A percentile compares a stretch with the other conserved stretches of the same genome.
These are phyloP conservation scores for Muscidifurax raptorellus DNA, from an alignment of 1,140 invertebrate species.

Conservation along the genomic window DNA sequence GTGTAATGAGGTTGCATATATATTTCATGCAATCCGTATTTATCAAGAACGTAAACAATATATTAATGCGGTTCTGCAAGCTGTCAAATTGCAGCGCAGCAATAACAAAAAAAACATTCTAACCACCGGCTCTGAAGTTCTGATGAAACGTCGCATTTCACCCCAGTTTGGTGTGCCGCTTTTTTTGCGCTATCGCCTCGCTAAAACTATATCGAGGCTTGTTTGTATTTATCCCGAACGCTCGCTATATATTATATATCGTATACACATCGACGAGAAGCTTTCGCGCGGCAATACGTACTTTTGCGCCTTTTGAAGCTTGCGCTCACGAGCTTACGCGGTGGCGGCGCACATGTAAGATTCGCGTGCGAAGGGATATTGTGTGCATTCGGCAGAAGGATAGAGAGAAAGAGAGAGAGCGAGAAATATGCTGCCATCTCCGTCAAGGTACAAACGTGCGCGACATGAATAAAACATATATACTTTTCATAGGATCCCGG, in stretches of 20 bases:
- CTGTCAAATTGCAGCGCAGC: too few species aligned
- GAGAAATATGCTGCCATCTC: background rate
- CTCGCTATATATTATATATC: too few species aligned
- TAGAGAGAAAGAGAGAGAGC: background rate
- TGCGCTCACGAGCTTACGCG: background rate
- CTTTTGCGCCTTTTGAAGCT: slow-evolving; percentile 1
- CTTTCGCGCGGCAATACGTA: background rate
- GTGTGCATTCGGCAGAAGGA: background rate
- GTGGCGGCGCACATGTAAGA: background rate
- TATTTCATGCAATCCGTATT: too few species aligned
- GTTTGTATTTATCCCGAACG: background rate
- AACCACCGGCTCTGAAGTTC: too few species aligned
- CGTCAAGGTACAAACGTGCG: background rate
- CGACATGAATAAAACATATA: slow-evolving; percentile 19
- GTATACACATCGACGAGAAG: too few species aligned
- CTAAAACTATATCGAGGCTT: background rate
- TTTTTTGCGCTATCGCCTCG: too few species aligned
- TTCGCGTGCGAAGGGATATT: background rate
- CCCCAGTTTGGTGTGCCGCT: too few species aligned
- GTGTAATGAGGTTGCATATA: too few species aligned
- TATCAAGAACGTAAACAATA: too few species aligned
- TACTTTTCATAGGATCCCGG: slow-evolving; percentile 10
- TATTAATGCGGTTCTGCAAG: too few species aligned
- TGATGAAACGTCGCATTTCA: too few species aligned
- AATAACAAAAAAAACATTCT: too few species aligned